phyloP scores from a whole-genome alignment of 53 echinoderm and acorn worm genomes.

The Glandiceps talaboti region DNA sequence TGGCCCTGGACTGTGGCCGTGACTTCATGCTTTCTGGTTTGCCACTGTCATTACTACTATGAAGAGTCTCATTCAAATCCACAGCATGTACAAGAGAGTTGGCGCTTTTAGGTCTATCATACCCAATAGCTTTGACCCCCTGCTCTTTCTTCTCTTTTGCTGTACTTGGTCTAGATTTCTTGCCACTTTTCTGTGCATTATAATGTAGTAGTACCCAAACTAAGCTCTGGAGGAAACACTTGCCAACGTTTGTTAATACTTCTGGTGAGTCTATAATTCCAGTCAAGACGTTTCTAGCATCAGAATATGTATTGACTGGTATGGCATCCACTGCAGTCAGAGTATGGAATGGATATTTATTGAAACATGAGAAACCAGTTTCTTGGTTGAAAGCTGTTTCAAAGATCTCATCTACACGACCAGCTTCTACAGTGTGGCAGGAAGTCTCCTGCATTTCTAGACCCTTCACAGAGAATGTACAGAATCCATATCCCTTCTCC shows the following conservation, averaged over 20 bases:
- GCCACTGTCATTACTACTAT: constrained; percentile 70
- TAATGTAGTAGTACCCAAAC: constrained; percentile 67
- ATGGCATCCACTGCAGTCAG: constrained; percentile 69
- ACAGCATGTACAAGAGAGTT: constrained; percentile 16
- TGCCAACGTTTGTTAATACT: constrained; percentile 45
- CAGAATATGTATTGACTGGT: constrained; percentile 76
- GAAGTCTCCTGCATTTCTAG: constrained; percentile 96
- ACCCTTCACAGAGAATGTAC: constrained; percentile 75
- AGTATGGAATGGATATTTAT: constrained; percentile 53
- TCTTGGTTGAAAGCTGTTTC: constrained; percentile 44
- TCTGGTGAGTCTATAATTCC: constrained; percentile 90
- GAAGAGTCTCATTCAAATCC: not conserved
- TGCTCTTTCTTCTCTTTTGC: constrained; percentile 4
- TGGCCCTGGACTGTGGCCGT: constrained; percentile 17
- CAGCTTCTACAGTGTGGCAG: constrained; percentile 92
- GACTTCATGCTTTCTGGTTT: constrained; percentile 37
- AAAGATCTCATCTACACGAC: constrained; percentile 69
- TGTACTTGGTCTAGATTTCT: constrained; percentile 21
- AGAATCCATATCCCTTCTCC: constrained; percentile 78
- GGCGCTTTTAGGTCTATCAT: constrained; percentile 6
- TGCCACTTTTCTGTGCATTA: constrained; percentile 28
- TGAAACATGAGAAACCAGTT: constrained; percentile 42
- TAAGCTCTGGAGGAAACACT: constrained; percentile 58
- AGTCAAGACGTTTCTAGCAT: constrained; percentile 78
- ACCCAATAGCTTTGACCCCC: constrained; percentile 10